Base-by-base conservation (phyloP, 2,888 invertebrate species). In the Mimas tiliae region DNA sequence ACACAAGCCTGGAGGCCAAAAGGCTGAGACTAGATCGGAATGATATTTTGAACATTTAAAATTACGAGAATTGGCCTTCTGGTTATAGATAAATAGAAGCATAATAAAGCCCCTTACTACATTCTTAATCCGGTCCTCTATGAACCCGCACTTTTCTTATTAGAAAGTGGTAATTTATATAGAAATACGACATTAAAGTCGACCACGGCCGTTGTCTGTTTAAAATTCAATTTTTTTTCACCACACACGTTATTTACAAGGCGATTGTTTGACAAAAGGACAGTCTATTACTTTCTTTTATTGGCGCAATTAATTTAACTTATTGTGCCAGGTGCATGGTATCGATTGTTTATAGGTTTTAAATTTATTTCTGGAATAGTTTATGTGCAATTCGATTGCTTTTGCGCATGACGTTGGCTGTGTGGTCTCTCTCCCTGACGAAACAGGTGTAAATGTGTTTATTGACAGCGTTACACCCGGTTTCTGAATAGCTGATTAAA, bases 141-240 rank as follows among this genome's bases (percentile, higher is more conserved):
- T 53, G 76, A 74, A 51, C 78, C 78, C 63, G 68, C 70, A 69
- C 65, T 70, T 74, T 76, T 80, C 72, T 68, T 77, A 75, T 76
- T 76, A 77, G 78, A 79, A 74, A 78, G 76, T 70, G 63, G 67
- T 68, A 65, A 70, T 72, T 69, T 73, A 73, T 71, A 71, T 71
- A 65, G 58, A 69, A 64, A 69, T 72, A 77, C 74, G 70, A 76
- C 73, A 70, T 77, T 81, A 76, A 79, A 71, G 65, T 67, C 68
- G 62, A 48, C 64, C 48, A 68, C 63, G 71, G 69, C 76, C 76
- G 74, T 77, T 72, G 65, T 47, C 50, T 42, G 53, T 63, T 66
- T 45, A 53, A 42, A 63, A 66, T 66, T 52, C 65, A 50, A 38
- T 42, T 45, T 66, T 66, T 65, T 65, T 65, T 58, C n/a, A 19